Evolutionary conservation across 2,797 vertebrate genomes (phyloP), one percentile per base, ranked within the genome.

Genomic region (Darevskia mixta): DNA sequence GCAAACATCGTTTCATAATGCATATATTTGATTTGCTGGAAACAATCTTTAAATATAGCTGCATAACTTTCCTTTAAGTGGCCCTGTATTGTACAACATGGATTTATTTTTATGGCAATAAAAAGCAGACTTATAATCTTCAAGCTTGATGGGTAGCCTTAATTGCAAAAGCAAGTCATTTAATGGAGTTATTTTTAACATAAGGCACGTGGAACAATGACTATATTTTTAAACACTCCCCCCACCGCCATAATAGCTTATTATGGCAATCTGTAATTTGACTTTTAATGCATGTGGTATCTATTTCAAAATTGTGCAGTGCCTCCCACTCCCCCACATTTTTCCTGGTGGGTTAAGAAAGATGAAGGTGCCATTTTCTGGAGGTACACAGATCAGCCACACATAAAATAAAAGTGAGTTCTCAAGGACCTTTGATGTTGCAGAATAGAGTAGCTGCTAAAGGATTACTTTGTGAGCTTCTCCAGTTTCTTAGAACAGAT

Each of bases 91-190:
- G 32, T 82, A 82, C 71, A 82, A 38, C n/a, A 29, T 66, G 38
- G n/a, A 17, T 75, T 82, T 75, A 76, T 82, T 76, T 35, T 82
- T 82, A 20, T 20, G 20, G 79, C 27, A 82, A 82, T 49, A 82
- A 82, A 71, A 82, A 66, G 17, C 55, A 75, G 71, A 87, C 67
- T 64, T 87, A 87, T 83, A 41, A 72, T 83, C 73, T 41, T 69
- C 43, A 11, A 49, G 80, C n/a, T 69, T 83, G 72, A 83, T 82
- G 64, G 71, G 66, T 82, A n/a, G 29, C 72, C 43, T 67, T 87
- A 83, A 87, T 87, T 77, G 73, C 80, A 67, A 83, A 77, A 83
- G 86, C 80, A 77, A 87, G 41, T 64, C 32, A 29, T 55, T 55
- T 77, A 83, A 78, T 77, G 43, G 45, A 29, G 64, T 69, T 83